Evolutionary conservation across 1,140 invertebrate species (phyloP).

Genomic region (Diplogasteroides magnus): DNA sequence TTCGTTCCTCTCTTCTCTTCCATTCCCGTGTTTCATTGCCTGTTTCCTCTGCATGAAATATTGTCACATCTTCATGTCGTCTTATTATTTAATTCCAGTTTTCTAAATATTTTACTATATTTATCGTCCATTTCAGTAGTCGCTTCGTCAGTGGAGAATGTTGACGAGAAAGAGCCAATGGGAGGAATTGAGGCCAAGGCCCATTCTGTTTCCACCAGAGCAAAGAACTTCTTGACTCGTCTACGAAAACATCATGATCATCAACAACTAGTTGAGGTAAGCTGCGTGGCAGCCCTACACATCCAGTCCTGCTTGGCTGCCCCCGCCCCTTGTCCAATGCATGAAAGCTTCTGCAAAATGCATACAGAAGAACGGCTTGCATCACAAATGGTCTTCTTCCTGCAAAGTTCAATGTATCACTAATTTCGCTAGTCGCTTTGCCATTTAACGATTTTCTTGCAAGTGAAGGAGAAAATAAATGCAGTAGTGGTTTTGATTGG

Average conservation of each 20-base stretch:
- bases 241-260: not conserved
- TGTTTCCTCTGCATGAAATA: not conserved
- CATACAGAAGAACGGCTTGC: no score
- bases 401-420: not conserved
- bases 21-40: not conserved
- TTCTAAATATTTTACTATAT: not conserved
- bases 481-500: no score
- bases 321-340: no score
- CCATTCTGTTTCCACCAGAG: not conserved
- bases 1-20: not conserved
- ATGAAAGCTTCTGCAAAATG: no score
- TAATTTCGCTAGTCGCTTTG: not conserved
- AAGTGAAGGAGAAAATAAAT: not conserved
- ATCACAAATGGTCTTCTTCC: not conserved
- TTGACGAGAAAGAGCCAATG: not conserved
- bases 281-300: not conserved
- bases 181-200: not conserved
- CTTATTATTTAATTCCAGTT: not conserved
- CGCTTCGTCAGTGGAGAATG: not conserved
- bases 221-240: conserved; percentile 7
- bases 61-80: not conserved
- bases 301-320: no score
- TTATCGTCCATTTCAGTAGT: not conserved
- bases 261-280: conserved; percentile 9
- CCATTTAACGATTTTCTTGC: not conserved